Evolutionary conservation across 2,113 vertebrate species (phyloP).

Genomic region (zebrafish (Danio rerio)): DNA sequence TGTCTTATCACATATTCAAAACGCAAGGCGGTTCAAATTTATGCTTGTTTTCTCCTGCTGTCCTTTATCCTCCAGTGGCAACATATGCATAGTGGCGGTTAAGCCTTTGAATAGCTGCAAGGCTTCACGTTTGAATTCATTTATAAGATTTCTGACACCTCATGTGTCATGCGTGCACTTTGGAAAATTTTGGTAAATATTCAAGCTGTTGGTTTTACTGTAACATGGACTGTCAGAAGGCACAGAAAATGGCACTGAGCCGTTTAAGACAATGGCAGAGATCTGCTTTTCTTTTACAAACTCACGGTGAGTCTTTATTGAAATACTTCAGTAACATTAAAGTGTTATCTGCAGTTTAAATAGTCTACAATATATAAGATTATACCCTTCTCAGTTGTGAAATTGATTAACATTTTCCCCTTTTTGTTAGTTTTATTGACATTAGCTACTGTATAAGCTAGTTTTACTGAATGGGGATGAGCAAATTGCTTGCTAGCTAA

Average conservation of each 20-base stretch:
- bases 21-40: conserved; percentile 57
- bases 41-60: conserved; percentile 41
- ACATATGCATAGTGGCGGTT: neutral
- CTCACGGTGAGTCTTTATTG: conserved; percentile 73
- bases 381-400: neutral
- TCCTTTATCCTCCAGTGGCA: conserved; percentile 24
- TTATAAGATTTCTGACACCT: neutral
- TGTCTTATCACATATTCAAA: conserved; percentile 69
- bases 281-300: conserved; percentile 73
- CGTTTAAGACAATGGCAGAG: conserved; percentile 59
- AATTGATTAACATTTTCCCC: neutral
- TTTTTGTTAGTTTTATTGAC: neutral
- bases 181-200: conserved; percentile 20
- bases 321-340: neutral
- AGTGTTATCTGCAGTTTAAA: neutral
- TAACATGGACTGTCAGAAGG: conserved; percentile 68
- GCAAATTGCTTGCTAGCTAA: neutral
- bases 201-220: conserved; percentile 1
- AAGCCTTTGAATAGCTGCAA: neutral
- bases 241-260: conserved; percentile 63
- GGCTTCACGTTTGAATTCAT: neutral
- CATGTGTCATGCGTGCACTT: neutral
- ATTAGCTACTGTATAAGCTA: neutral
- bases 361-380: neutral
- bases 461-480: neutral